Conservation (phyloP, 1,140 invertebrate species). For the Drosophila nebulosa region DNA sequence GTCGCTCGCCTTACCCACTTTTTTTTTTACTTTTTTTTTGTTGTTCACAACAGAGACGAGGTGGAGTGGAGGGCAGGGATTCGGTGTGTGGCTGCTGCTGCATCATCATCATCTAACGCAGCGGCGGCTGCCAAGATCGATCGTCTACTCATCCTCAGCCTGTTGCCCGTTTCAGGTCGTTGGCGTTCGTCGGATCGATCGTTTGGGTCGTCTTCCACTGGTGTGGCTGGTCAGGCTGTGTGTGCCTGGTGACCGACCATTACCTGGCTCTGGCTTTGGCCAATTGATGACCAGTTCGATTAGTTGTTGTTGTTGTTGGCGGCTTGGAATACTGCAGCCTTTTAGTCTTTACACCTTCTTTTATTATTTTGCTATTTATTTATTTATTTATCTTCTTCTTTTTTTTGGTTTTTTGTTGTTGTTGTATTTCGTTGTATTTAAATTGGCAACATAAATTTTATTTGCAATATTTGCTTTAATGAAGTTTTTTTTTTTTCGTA, state of each 20-base stretch:
- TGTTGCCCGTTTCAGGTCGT: slow-evolving; percentile 57
- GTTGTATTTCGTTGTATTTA: slow-evolving; percentile 73
- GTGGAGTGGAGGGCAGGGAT: neutral
- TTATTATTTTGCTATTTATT: slow-evolving; percentile 72
- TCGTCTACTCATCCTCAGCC: slow-evolving; percentile 45
- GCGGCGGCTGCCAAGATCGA: slow-evolving; percentile 71
- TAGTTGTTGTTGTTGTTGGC: slow-evolving; percentile 69
- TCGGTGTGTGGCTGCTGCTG: slow-evolving; percentile 16
- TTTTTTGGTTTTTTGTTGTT: slow-evolving; percentile 50
- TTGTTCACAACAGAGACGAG: neutral
- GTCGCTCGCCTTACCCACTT: slow-evolving; percentile 56
- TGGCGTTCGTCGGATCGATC: slow-evolving; percentile 75
- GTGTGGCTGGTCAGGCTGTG: slow-evolving; percentile 2
- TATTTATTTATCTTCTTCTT: slow-evolving; percentile 17
- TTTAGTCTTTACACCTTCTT: slow-evolving; percentile 74
- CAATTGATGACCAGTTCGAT: slow-evolving; percentile 80
- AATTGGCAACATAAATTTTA: slow-evolving; percentile 73
- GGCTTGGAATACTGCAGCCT: slow-evolving; percentile 50
- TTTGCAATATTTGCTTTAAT: slow-evolving; percentile 73
- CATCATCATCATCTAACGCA: slow-evolving; percentile 49
- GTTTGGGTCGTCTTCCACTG: slow-evolving; percentile 28
- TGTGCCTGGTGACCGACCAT: slow-evolving; percentile 65
- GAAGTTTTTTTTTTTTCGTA: slow-evolving; percentile 64
- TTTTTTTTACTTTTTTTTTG: slow-evolving; percentile 49
- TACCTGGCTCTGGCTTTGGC: slow-evolving; percentile 72